A percentile compares a stretch with the other conserved stretches of the same genome.
phyloP scores from a whole-genome alignment of 1,140 invertebrate species.

The Batillaria attramentaria region DNA sequence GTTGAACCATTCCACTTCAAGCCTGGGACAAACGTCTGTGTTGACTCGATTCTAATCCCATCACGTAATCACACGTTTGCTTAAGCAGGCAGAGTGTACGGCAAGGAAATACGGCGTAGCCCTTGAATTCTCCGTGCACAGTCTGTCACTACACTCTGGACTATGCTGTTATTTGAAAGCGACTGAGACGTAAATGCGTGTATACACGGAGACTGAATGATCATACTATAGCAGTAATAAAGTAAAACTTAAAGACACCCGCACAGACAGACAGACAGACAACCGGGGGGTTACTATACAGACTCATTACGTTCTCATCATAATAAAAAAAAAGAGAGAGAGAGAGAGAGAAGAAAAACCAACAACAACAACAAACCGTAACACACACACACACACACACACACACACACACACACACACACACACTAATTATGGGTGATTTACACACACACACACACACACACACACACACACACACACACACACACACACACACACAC shows the following conservation, averaged over 20 bases:
- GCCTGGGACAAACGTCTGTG: too few species aligned
- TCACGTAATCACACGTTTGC: too few species aligned
- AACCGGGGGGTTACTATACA: neutral
- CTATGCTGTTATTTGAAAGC: neutral
- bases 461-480: neutral
- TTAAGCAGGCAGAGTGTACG: too few species aligned
- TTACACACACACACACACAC: neutral
- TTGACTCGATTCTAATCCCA: too few species aligned
- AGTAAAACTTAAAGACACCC: too few species aligned
- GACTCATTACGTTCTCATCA: neutral
- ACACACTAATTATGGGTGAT: neutral
- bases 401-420: slow-evolving; percentile 2
- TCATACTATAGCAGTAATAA: too few species aligned
- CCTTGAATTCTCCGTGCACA: too few species aligned
- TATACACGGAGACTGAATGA: too few species aligned
- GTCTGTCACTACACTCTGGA: neutral
- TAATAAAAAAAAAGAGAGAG: neutral
- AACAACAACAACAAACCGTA: neutral
- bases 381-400: neutral
- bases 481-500: neutral
- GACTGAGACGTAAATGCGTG: too few species aligned
- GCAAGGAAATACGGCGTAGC: too few species aligned
- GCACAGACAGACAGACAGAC: neutral
- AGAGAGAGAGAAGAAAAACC: neutral
- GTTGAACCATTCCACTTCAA: too few species aligned